Evolutionary conservation across 2,888 invertebrate genomes (phyloP), one percentile per base, ranked within the genome.

Genomic region (Scaptomyza polygonia): DNA sequence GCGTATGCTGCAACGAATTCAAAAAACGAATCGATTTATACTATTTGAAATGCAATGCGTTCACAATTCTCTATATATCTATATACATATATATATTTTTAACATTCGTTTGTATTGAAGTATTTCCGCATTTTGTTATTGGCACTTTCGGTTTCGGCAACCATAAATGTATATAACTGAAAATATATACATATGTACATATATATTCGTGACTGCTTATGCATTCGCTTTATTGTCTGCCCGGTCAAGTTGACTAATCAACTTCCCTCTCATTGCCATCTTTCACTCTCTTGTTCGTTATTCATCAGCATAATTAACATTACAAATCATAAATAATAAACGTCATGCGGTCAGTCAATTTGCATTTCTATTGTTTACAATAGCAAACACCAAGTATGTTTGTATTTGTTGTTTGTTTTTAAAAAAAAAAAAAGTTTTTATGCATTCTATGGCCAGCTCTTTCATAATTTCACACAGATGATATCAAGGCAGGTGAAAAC

Each of bases 251-350:
- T 88, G 83, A 84, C 86, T 84, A 84, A 84, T 84, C 75, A 71
- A 78, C 14, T 34, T 27, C 36, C 34, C 16, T 25, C 36, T 42
- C 58, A n/a, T 16, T n/a, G 11, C 18, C 18, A 36, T 11, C 12
- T 25, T 5, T 11, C 34, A 21, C 48, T 16, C 39, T 40, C 9
- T 32, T 14, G 30, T 25, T 43, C 48, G 42, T 79, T 77, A 72
- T 69, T 79, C 79, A 79, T 75, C 70, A 51, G 67, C 72, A 77
- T 84, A 81, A 84, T 86, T 84, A 88, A 78, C 88, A 78, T 86
- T 83, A 86, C 73, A 83, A 87, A 86, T 82, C 79, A 86, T 76
- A 84, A 39, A 39, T 16, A 39, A 39, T 16, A 39, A 84, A 72
- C 67, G 65, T 62, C 69, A 56, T 58, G 48, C 52, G 47, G 29